Base-by-base conservation (phyloP, 2,888 invertebrate species). In the Dicyrtomina minuta region DNA sequence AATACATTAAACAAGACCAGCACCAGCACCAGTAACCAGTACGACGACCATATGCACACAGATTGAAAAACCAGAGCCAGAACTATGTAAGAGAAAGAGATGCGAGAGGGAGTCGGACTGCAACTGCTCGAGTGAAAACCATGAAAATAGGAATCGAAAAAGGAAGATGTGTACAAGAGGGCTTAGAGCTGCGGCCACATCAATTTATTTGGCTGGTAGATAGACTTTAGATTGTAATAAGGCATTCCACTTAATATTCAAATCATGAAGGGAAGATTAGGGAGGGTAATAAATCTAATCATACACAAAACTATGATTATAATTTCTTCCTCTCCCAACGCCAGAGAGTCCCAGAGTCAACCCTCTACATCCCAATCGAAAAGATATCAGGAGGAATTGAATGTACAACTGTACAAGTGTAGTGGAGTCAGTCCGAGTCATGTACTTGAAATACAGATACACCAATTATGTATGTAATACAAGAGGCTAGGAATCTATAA, bases 201-300 rank as follows among this genome's bases (percentile, higher is more conserved):
- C 62, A 62, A 60, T 62, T 62, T 62, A 62, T 49, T 62, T 49
- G 27, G 39, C 27, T 58, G 33, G 58, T 39, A 33, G 33, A 33
- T 33, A 33, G 33, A 5, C 33, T 33, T 33, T 33, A 33, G 33
- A 8, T 33, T 33, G 33, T 33, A 58, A 26, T 58, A 33, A 58
- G 58, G 39, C 58, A 58, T 58, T 55, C 65, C 51, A 66, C 68
- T 71, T 71, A 66, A 68, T 55, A 71, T 71, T 71, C 71, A 68
- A 51, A 59, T 71, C 71, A 71, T 68, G 68, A 71, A 58, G 44
- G 56, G 65, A 61, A 66, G 71, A 71, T 71, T 71, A 68, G 71
- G 64, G 68, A 53, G 66, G 68, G 60, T 49, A 71, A 71, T 71
- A 71, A 71, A 71, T 71, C 70, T 71, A 71, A 64, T 71, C 67